Percentiles rank a stretch among this genome's conserved stretches.
These are phyloP conservation scores for Rattus rattus DNA, from an alignment of 2,113 vertebrate species.

Conservation along the genomic window DNA sequence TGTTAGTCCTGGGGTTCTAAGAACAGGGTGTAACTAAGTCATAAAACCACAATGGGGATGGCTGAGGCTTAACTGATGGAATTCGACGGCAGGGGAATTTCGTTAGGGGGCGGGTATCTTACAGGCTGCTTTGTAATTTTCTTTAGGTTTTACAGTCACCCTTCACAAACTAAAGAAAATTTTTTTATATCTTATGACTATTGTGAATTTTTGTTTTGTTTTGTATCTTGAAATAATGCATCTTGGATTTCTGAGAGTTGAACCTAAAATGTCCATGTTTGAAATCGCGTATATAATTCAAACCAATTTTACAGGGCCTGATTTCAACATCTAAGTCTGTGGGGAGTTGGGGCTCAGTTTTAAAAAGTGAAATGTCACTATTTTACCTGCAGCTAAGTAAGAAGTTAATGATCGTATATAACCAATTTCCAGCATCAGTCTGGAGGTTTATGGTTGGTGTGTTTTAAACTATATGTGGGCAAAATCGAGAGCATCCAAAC, in stretches of 20 bases:
- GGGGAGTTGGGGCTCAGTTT: neutral
- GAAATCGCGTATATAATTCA: neutral
- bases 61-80: no score
- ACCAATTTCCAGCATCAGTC: neutral
- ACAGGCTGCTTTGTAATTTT: no score
- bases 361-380: neutral
- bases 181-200: neutral
- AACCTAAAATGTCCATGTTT: neutral
- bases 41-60: no score
- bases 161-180: neutral
- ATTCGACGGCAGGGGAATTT: no score
- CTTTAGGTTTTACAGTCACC: no score
- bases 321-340: neutral
- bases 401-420: neutral
- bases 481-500: neutral
- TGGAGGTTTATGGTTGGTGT: neutral
- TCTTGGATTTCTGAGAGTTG: neutral
- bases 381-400: neutral
- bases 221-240: neutral
- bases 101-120: no score
- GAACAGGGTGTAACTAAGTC: no score
- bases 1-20: no score
- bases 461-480: neutral
- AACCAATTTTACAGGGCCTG: neutral
- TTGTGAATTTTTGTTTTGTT: neutral